A percentile compares a stretch with the other conserved stretches of the same genome.
phyloP scores from a whole-genome alignment of 2,888 invertebrate species.

The Ectemnius continuus region DNA sequence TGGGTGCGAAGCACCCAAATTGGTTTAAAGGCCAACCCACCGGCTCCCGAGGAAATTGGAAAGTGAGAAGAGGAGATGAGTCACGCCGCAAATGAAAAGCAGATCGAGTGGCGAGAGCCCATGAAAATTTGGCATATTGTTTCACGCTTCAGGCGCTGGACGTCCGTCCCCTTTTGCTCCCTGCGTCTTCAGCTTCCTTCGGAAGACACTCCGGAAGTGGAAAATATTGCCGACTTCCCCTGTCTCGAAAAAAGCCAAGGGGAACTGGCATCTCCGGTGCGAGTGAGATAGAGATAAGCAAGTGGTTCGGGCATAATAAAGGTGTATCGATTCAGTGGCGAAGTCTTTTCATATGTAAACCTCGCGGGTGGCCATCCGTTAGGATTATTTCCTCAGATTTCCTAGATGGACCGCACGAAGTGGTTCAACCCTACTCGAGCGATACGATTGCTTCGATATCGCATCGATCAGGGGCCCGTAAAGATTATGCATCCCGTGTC shows the following conservation, averaged over 20 bases:
- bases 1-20: slow-evolving; percentile 20
- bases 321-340: slow-evolving; percentile 75
- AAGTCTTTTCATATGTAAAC: slow-evolving; percentile 77
- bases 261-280: slow-evolving; percentile 10
- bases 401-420: slow-evolving; percentile 42
- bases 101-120: slow-evolving; percentile 39
- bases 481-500: not conserved
- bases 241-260: slow-evolving; percentile 49
- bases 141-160: slow-evolving; percentile 62
- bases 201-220: slow-evolving; percentile 66
- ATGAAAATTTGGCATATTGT: slow-evolving; percentile 71
- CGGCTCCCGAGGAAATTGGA: slow-evolving; percentile 40
- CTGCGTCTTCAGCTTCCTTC: slow-evolving; percentile 10
- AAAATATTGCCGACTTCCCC: slow-evolving; percentile 75
- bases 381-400: slow-evolving; percentile 74
- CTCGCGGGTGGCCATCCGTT: slow-evolving; percentile 75
- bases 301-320: slow-evolving; percentile 73
- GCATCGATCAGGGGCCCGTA: slow-evolving; percentile 37
- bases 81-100: slow-evolving; percentile 40
- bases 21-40: slow-evolving; percentile 3
- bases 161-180: slow-evolving; percentile 15
- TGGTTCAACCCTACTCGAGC: slow-evolving; percentile 18
- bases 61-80: slow-evolving; percentile 37
- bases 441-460: slow-evolving; percentile 24
- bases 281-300: slow-evolving; percentile 70